phyloP scores from a whole-genome alignment of 37 sponge, comb jelly and placozoan species.

The Corticium candelabrum region DNA sequence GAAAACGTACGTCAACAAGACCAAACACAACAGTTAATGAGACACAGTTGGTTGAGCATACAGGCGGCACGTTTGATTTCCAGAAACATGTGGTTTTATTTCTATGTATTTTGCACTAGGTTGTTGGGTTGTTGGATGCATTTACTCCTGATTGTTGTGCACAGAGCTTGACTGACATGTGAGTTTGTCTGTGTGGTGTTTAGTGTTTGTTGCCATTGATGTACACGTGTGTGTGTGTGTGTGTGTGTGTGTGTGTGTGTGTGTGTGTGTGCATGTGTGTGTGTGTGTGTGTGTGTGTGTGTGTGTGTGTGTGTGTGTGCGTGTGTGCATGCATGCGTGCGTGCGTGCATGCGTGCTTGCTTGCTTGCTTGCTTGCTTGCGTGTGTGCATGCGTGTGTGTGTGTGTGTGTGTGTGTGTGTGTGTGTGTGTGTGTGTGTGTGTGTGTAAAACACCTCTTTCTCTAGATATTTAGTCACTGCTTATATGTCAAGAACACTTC shows the following conservation, averaged over 20 bases:
- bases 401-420: conserved; percentile 15
- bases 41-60: too few species aligned
- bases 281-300: not conserved
- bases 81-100: too few species aligned
- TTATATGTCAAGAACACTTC: conserved; percentile 85
- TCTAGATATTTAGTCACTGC: conserved; percentile 86
- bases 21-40: not conserved
- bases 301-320: conserved; percentile 12
- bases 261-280: not conserved
- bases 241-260: conserved; percentile 18
- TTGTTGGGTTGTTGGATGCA: not conserved
- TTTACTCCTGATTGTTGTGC: not conserved
- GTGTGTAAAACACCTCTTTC: conserved; percentile 9
- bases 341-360: not conserved
- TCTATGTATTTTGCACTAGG: not conserved
- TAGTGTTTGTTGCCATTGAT: too few species aligned
- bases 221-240: too few species aligned
- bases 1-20: not conserved
- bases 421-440: too few species aligned
- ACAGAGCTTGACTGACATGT: not conserved
- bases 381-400: not conserved
- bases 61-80: too few species aligned
- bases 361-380: not conserved
- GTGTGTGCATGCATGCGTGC: conserved; percentile 23
- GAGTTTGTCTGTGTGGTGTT: not conserved